phyloP scores from a whole-genome alignment of 2,797 vertebrate genomes.

The Megalops cyprinoides region DNA sequence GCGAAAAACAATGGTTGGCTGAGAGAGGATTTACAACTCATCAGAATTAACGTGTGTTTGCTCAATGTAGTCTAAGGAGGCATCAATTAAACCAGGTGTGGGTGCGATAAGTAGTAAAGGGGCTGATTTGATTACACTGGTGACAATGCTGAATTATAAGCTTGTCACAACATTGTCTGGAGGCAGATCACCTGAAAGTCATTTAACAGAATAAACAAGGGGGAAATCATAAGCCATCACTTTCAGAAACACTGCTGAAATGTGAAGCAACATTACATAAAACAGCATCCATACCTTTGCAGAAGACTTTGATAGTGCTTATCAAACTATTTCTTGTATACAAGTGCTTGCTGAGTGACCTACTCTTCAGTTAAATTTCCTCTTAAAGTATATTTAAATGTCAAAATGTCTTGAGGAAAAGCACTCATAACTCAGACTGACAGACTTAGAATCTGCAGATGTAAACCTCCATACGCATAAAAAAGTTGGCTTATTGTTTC shows the following conservation, averaged over 20 bases:
- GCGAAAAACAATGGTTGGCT: conserved; percentile 5
- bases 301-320: neutral
- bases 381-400: neutral
- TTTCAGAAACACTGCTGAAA: neutral
- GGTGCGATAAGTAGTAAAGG: neutral
- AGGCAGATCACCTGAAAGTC: neutral
- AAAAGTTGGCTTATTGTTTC: neutral
- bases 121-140: conserved; percentile 10
- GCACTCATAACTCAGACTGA: neutral
- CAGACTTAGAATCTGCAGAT: neutral
- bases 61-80: neutral
- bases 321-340: neutral
- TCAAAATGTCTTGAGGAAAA: neutral
- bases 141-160: no score
- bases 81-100: neutral
- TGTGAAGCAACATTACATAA: neutral
- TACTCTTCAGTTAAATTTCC: neutral
- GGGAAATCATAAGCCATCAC: neutral
- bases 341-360: neutral
- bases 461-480: neutral
- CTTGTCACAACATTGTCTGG: conserved; percentile 10
- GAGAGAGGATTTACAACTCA: conserved; percentile 19
- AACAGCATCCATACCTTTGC: neutral
- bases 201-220: neutral
- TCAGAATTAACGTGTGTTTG: neutral